Base-by-base conservation (phyloP, 1,140 invertebrate species). In the Lasioglossum albipes region DNA sequence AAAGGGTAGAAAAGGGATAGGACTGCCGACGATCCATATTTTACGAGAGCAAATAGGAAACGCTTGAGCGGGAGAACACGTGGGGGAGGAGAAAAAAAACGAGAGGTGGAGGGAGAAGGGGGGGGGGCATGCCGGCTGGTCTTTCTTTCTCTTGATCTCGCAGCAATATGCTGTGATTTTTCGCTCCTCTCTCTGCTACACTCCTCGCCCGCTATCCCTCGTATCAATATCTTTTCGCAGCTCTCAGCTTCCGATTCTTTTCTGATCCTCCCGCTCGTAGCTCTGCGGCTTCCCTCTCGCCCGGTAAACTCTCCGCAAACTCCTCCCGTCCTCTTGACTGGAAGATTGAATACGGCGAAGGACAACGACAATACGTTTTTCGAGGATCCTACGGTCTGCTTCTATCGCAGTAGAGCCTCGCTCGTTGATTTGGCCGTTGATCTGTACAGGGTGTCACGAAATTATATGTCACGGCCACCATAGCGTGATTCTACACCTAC, bases 31-130 rank as follows among this genome's bases (percentile, higher is more conserved):
- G 79, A 81, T 81, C 74, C 79, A 81, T 81, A 77, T 81, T 81
- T 81, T 81, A 81, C 67, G 67, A 77, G 74, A 64, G 79, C 67
- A 81, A 81, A 81, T 75, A 81, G 79, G 79, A 76, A 81, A 77
- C 74, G 74, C 74, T 81, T 57, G 67, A 70, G 59, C 54, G 79
- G 18, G 52, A 49, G 76, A 64, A 42, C 31, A 27, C 57, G 61
- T 42, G 61, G 64, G 31, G 45, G 45, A 12, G 31, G 57, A 22
- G 22, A 27, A 27, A 64, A 54, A 59, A 42, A 22, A 59, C 36
- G 57, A 57, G 49, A 27, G 36, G 36, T n/a, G 36, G 1, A 10
- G 13, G 13, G 45, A 12, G 45, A 49, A 49, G 45, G 13, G 45
- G 13, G 45, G 10, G 42, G 6, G 10, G 42, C 7, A 12, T 5